A percentile compares a stretch with the other conserved stretches of the same genome.
These are phyloP conservation scores for Propithecus perrieri DNA, from an alignment of 2,797 vertebrate species.

Conservation along the genomic window DNA sequence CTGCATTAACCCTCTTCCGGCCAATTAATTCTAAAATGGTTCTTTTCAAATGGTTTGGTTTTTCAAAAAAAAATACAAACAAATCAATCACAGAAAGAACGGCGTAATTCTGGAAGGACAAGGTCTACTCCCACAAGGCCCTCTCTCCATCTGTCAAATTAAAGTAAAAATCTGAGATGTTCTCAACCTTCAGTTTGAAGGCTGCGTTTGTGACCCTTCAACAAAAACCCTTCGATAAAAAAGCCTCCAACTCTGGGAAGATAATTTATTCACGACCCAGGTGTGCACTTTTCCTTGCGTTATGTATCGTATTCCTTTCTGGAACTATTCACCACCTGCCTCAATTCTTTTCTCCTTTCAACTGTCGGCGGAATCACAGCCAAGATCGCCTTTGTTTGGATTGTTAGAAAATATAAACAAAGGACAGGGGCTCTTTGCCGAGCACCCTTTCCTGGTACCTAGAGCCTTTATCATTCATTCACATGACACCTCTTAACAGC, in stretches of 20 bases:
- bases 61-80: background rate
- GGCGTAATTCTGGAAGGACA: background rate
- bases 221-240: background rate
- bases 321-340: background rate
- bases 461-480: background rate
- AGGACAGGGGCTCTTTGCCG: background rate
- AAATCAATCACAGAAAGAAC: background rate
- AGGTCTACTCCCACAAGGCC: background rate
- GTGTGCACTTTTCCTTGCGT: accelerated
- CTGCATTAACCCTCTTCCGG: background rate
- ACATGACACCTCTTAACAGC: background rate
- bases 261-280: background rate
- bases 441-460: background rate
- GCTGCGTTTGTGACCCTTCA: too few relatives aligned
- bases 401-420: background rate
- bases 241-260: background rate
- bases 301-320: background rate
- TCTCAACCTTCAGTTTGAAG: background rate
- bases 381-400: accelerated
- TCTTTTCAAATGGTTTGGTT: background rate
- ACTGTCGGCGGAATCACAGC: background rate
- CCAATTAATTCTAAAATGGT: background rate
- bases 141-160: background rate
- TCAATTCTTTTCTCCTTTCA: background rate
- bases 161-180: background rate